These are phyloP conservation scores for Drosophila putrida DNA, from an alignment of 2,888 invertebrate species.

Conservation along the genomic window DNA sequence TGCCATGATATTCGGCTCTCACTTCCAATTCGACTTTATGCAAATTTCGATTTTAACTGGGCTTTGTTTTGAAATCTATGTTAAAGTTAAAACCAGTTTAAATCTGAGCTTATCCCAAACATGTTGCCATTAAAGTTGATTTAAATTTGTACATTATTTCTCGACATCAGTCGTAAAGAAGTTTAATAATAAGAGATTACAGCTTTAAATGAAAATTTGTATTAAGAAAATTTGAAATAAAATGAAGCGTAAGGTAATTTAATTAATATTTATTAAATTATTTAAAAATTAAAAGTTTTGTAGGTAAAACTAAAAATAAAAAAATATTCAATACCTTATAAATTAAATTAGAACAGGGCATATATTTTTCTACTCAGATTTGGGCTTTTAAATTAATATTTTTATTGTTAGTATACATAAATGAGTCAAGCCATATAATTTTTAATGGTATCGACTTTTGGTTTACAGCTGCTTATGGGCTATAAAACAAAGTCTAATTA, in stretches of 20 bases:
- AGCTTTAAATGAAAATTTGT: no score
- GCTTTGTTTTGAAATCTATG: not conserved
- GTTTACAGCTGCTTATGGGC: not conserved
- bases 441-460: not conserved
- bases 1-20: slow-evolving; percentile 4
- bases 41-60: slow-evolving; percentile 4
- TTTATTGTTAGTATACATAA: not conserved
- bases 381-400: not conserved
- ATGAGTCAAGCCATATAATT: not conserved
- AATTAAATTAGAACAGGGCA: not conserved
- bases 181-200: not conserved
- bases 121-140: not conserved
- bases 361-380: not conserved
- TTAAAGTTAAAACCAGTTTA: not conserved
- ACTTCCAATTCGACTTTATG: slow-evolving; percentile 6
- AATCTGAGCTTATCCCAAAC: not conserved
- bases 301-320: no score
- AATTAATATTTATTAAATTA: no score
- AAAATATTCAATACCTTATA: no score
- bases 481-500: slow-evolving; percentile 15
- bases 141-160: not conserved
- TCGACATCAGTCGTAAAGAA: not conserved
- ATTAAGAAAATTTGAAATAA: no score
- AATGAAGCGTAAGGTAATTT: no score
- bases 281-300: no score